A percentile compares a stretch with the other conserved stretches of the same genome.
These are phyloP conservation scores for Accipiter virgatus DNA, from an alignment of 2,113 vertebrate genomes.

Conservation along the genomic window DNA sequence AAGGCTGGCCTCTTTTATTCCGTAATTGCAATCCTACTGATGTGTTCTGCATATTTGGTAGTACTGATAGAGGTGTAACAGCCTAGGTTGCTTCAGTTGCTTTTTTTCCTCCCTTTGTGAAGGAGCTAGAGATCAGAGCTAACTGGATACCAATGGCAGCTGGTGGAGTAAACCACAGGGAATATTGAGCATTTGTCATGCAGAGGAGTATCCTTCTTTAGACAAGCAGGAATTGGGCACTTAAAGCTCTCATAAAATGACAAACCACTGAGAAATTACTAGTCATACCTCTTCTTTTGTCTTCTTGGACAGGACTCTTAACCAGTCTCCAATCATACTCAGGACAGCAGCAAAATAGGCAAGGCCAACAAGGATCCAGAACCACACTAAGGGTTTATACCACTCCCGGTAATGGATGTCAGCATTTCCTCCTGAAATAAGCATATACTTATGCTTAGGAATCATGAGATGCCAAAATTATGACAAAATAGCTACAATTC, in stretches of 20 bases:
- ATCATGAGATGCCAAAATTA: not conserved
- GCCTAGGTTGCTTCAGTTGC: not conserved
- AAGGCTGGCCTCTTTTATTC: not conserved
- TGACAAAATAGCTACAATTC: not conserved
- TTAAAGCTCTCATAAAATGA: not conserved
- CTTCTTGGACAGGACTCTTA: conserved; percentile 90
- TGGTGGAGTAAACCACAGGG: not conserved
- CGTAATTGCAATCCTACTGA: not conserved
- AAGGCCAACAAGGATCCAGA: conserved; percentile 94
- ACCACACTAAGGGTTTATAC: conserved; percentile 96
- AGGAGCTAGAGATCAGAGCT: not conserved
- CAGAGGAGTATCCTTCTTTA: not conserved
- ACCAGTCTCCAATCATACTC: conserved; percentile 97
- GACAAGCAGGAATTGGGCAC: not conserved
- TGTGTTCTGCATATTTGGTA: not conserved
- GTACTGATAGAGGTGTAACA: not conserved
- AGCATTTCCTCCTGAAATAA: conserved; percentile 85
- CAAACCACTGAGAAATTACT: not conserved
- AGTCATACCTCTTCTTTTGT: conserved; percentile 92
- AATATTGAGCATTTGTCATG: not conserved
- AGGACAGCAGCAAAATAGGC: conserved; percentile 95
- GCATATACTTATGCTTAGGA: not conserved
- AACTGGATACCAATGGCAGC: not conserved
- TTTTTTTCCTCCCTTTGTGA: not conserved
- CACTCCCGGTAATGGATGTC: conserved; percentile 88